Evolutionary conservation across 2,113 vertebrate genomes (phyloP).

Genomic region (Podarcis muralis): DNA sequence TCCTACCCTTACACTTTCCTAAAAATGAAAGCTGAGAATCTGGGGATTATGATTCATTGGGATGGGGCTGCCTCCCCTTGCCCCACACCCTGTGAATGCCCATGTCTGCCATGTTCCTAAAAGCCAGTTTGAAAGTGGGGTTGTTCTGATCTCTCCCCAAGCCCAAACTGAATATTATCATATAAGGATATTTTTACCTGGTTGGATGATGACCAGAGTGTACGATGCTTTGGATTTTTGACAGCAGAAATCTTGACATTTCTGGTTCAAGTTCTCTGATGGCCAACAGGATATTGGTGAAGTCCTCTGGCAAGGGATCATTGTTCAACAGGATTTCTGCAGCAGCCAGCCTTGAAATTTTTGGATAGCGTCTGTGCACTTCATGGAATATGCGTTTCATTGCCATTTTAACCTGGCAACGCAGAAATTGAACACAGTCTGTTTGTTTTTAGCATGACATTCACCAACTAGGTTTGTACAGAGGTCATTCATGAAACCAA

Average conservation of each 20-base stretch:
- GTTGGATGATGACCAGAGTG: constrained; percentile 31
- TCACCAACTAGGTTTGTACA: neutral
- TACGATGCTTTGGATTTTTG: constrained; percentile 64
- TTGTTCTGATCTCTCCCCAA: no score
- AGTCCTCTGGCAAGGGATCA: constrained; percentile 53
- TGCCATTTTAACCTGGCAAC: constrained; percentile 57
- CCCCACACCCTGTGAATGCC: no score
- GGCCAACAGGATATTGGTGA: constrained; percentile 67
- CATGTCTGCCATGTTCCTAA: neutral
- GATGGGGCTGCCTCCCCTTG: no score
- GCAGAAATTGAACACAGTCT: neutral
- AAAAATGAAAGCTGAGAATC: no score
- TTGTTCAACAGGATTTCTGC: constrained; percentile 66
- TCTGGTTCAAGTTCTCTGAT: constrained; percentile 45
- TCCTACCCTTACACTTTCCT: no score
- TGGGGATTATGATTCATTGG: no score
- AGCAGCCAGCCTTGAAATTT: constrained; percentile 55
- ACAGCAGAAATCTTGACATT: constrained; percentile 48
- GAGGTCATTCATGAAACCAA: neutral
- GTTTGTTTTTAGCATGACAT: neutral
- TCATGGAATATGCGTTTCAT: constrained; percentile 72
- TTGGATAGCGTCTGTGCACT: constrained; percentile 48
- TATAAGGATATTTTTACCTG: constrained; percentile 44
- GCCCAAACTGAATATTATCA: neutral
- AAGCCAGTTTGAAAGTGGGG: neutral